A percentile compares a stretch with the other conserved stretches of the same genome.
Conservation (phyloP, 2,888 invertebrate species). For the Hanleya hanleyi region DNA sequence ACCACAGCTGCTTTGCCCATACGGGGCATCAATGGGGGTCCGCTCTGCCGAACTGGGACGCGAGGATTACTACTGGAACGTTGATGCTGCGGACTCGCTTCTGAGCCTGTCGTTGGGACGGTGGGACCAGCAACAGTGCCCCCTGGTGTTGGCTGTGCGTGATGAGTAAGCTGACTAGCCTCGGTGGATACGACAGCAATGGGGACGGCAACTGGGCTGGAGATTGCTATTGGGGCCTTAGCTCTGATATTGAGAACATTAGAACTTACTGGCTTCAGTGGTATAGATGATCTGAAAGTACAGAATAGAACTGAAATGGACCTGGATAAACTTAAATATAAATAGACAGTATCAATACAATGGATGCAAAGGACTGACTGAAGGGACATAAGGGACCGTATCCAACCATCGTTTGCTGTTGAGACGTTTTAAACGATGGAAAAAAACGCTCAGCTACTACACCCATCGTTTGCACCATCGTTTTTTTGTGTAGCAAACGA, state of each 20-base stretch:
- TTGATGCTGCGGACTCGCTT: not conserved
- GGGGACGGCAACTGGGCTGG: constrained; percentile 4
- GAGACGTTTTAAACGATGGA: too few relatives aligned
- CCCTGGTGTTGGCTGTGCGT: constrained; percentile 4
- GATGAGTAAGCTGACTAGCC: constrained; percentile 7
- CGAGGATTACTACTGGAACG: not conserved
- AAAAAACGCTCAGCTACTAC: too few relatives aligned
- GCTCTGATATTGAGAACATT: constrained; percentile 44
- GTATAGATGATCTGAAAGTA: not conserved
- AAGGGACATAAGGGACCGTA: too few relatives aligned
- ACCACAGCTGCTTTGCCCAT: constrained; percentile 11
- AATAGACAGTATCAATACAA: too few relatives aligned
- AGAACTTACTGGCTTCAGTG: constrained; percentile 46
- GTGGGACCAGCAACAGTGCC: not conserved
- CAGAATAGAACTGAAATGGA: too few relatives aligned
- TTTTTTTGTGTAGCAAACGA: too few relatives aligned
- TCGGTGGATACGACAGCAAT: constrained; percentile 4
- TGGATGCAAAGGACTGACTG: too few relatives aligned
- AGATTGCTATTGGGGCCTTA: constrained; percentile 16
- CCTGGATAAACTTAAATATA: too few relatives aligned
- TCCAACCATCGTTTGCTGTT: too few relatives aligned
- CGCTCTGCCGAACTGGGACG: not conserved
- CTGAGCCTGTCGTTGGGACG: not conserved
- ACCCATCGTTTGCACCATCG: too few relatives aligned
- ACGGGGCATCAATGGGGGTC: not conserved